Conservation (phyloP, 35 echinoderm and acorn worm genomes). For the Apostichopus japonicus region DNA sequence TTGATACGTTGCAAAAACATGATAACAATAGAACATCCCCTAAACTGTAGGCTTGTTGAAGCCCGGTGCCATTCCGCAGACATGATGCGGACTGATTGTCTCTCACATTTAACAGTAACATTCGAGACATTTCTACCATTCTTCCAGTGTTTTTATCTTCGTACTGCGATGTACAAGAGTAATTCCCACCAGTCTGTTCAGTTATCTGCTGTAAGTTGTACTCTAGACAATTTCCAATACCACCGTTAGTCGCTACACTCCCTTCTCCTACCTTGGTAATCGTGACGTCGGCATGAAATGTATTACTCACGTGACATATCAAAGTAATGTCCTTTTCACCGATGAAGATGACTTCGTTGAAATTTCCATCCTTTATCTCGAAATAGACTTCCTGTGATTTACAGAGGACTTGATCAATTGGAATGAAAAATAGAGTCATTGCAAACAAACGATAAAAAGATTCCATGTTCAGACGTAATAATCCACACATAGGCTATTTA, state of each 20-base stretch:
- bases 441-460: neutral
- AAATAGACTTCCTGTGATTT: slow-evolving; percentile 4
- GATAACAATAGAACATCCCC: slow-evolving; percentile 17
- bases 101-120: too few relatives aligned
- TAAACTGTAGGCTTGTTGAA: neutral
- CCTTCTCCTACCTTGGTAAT: neutral
- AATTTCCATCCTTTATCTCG: neutral
- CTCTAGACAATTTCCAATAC: neutral
- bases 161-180: neutral
- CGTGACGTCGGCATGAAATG: neutral
- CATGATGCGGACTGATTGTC: neutral
- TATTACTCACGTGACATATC: slow-evolving; percentile 6
- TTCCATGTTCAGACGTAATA: neutral
- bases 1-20: neutral
- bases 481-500: too few relatives aligned
- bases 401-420: neutral
- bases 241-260: neutral
- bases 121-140: neutral
- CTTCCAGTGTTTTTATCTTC: neutral
- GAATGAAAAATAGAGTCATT: neutral
- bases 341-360: slow-evolving; percentile 17
- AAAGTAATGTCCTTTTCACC: slow-evolving; percentile 3
- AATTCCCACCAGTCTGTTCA: neutral
- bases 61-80: neutral
- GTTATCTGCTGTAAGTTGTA: neutral